Evolutionary conservation across 2,888 invertebrate genomes (phyloP), one percentile per base, ranked within the genome.

Genomic region (Hypolimnas misippus): DNA sequence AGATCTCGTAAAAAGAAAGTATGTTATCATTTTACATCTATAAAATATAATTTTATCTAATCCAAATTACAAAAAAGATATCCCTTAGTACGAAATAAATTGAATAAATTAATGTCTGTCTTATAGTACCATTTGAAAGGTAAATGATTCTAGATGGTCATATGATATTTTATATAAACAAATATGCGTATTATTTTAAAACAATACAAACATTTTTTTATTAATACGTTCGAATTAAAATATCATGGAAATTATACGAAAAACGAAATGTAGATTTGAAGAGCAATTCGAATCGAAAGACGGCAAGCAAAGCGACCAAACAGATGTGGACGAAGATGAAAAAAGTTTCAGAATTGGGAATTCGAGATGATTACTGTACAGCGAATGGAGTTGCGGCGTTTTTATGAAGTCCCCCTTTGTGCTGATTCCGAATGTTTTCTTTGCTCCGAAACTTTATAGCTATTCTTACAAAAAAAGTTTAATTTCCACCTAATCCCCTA

Each of bases 321-420:
- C 90, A 89, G 91, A 90, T 90, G 89, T 84, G 87, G 83, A 88
- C 85, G 86, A 81, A 90, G 84, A 90, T 90, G 91, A 91, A 91
- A 91, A 91, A 91, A 90, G 86, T 91, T 90, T 82, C 74, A 74
- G 79, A 83, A 88, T 87, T 86, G 83, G 82, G 78, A 87, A 86
- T 85, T 82, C 82, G 73, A 83, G 86, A 91, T 89, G 87, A 90
- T 91, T 89, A 89, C 89, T 83, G 87, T 87, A 87, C 88, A 84
- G 76, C 79, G 83, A 90, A 89, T 89, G 84, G 83, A 87, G 88
- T 86, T 79, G 85, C 81, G 82, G 83, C 81, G 74, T 86, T 89
- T 87, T 90, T 90, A 89, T 89, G 86, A 86, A 88, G 78, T 86
- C 83, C 70, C 59, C 83, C 75, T 89, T 88, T 88, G 87, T 87